Evolutionary conservation across 2,113 vertebrate genomes (phyloP), one percentile per base, ranked within the genome.

Genomic region (Riparia riparia): DNA sequence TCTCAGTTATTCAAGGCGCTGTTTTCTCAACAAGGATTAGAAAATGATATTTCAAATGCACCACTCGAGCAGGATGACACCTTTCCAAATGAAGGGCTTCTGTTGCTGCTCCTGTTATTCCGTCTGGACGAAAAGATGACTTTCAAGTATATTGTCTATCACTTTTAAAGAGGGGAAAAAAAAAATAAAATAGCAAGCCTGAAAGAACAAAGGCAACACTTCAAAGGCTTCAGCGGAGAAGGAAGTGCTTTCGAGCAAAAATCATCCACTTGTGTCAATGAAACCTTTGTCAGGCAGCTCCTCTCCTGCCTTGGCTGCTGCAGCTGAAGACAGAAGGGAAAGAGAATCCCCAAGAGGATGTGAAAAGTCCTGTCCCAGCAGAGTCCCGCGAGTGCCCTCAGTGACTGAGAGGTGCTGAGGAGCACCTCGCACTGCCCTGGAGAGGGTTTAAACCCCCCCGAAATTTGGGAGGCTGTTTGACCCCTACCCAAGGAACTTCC

Each of bases 231-330:
- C 44, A 85, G 58, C 90, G 20, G 86, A 93, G 84, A 89, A 97
- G 97, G 97, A 98, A 98, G 97, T 96, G 95, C 96, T 98, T 98
- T 98, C 92, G 89, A 97, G 92, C 91, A 98, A 97, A 98, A 98
- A 97, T 90, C 86, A 95, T 73, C 94, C 93, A n/a, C 83, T 96
- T 76, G 65, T 86, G 95, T 98, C 98, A 98, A 98, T 97, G 97
- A 92, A 87, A 81, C 82, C 97, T 98, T 98, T 98, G 98, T 98
- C 96, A 91, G 94, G 54, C 56, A 41, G 89, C 5, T 96, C 90
- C 86, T 95, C 94, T 95, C 91, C 85, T 94, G 90, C 86, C 92
- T 95, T 49, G 96, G 92, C 97, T 96, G 96, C 96, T 86, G 82
- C 60, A 96, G 92, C 68, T 39, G 90, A 96, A 94, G 95, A 96